Evolutionary conservation across 1,140 invertebrate species (phyloP).

Genomic region (Tachypleus tridentatus): DNA sequence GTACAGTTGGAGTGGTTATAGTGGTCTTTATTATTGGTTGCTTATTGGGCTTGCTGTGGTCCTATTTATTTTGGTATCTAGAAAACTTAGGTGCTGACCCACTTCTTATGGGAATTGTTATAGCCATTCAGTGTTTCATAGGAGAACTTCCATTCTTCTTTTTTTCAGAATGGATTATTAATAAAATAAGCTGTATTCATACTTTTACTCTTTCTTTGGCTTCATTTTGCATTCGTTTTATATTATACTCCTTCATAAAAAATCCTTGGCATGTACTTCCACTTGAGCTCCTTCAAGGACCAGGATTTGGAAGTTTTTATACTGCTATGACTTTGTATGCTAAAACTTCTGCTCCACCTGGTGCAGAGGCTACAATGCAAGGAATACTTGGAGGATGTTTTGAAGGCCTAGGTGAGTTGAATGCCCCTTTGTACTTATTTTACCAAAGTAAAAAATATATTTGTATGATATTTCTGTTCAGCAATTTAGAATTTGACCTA

Average conservation of each 20-base stretch:
- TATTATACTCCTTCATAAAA: conserved; percentile 57
- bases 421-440: too few species aligned
- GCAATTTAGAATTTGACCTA: too few species aligned
- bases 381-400: conserved; percentile 46
- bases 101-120: conserved; percentile 63
- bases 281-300: conserved; percentile 71
- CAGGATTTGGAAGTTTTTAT: conserved; percentile 80
- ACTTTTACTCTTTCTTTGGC: conserved; percentile 70
- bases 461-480: too few species aligned
- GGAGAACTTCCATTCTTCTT: conserved; percentile 87
- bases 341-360: conserved; percentile 66
- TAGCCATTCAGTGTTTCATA: conserved; percentile 63
- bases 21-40: conserved; percentile 71
- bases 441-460: too few species aligned
- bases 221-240: conserved; percentile 57
- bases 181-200: conserved; percentile 65
- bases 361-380: conserved; percentile 61
- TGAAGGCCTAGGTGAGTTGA: conserved; percentile 21
- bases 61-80: conserved; percentile 51
- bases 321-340: conserved; percentile 78
- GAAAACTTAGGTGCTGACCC: conserved; percentile 31
- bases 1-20: conserved; percentile 52
- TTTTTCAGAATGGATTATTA: conserved; percentile 62
- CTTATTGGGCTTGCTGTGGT: conserved; percentile 74
- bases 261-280: conserved; percentile 72